Conservation (phyloP, 2,888 invertebrate species). For the Drosophila anceps region DNA sequence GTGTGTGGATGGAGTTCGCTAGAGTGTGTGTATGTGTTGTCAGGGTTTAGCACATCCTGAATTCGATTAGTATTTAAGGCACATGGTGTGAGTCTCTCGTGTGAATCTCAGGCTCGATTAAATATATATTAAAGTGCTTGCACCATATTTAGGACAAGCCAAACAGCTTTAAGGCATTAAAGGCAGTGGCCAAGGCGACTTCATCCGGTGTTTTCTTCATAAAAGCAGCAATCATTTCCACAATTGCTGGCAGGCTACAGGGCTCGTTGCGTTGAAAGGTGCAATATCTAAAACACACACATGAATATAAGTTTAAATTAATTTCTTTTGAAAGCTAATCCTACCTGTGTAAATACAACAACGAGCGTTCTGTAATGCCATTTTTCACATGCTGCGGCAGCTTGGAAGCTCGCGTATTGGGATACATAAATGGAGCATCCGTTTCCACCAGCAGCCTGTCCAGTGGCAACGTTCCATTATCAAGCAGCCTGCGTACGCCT, state of each 20-base stretch:
- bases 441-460: conserved; percentile 95
- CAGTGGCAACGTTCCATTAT: conserved; percentile 92
- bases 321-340: neutral
- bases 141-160: conserved; percentile 87
- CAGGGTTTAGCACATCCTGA: conserved; percentile 64
- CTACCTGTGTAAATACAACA: conserved; percentile 85
- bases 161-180: conserved; percentile 96
- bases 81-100: conserved; percentile 74
- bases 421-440: conserved; percentile 98
- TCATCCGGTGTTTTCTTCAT: conserved; percentile 94
- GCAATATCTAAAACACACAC: conserved; percentile 89
- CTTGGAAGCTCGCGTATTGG: conserved; percentile 96
- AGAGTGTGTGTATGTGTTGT: conserved; percentile 20
- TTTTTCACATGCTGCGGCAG: conserved; percentile 95
- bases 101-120: conserved; percentile 68
- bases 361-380: conserved; percentile 92
- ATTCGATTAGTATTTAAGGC: conserved; percentile 78
- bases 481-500: conserved; percentile 93
- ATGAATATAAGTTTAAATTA: neutral
- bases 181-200: conserved; percentile 95
- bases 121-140: conserved; percentile 35
- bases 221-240: conserved; percentile 97
- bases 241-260: conserved; percentile 95
- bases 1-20: conserved; percentile 30
- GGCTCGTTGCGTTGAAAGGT: conserved; percentile 98